These are phyloP conservation scores for Parus major DNA, from an alignment of 2,113 vertebrate genomes.

Conservation along the genomic window DNA sequence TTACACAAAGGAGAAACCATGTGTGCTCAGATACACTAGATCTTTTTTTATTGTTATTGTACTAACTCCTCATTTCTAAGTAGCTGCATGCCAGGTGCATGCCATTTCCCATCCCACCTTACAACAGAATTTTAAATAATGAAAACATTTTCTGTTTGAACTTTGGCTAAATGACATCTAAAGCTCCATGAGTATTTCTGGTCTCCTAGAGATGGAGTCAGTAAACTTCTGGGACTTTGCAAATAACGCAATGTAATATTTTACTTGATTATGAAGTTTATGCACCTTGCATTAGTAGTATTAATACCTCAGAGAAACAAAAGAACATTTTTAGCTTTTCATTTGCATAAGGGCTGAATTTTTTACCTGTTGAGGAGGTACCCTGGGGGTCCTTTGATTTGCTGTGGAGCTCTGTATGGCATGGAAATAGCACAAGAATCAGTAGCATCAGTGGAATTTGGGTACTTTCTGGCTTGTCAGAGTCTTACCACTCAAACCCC, in stretches of 20 bases:
- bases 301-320: slow-evolving; percentile 30
- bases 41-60: slow-evolving; percentile 50
- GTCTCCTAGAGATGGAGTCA: not conserved
- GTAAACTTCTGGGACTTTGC: slow-evolving; percentile 17
- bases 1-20: slow-evolving; percentile 31
- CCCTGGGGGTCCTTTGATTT: slow-evolving; percentile 26
- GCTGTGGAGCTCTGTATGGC: not conserved
- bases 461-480: not conserved
- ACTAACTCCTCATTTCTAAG: slow-evolving; percentile 48
- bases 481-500: not conserved
- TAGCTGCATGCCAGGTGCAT: slow-evolving; percentile 20
- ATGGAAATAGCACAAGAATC: not conserved
- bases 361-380: slow-evolving; percentile 19
- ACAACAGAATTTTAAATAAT: slow-evolving; percentile 18
- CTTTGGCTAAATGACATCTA: not conserved
- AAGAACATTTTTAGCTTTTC: slow-evolving; percentile 47
- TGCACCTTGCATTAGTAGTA: not conserved
- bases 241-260: not conserved
- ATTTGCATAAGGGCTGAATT: slow-evolving; percentile 55
- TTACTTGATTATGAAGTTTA: slow-evolving; percentile 26
- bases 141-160: not conserved
- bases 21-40: slow-evolving; percentile 22
- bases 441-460: not conserved
- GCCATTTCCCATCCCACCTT: not conserved
- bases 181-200: not conserved